Percentiles rank a stretch among this genome's conserved stretches.
Evolutionary conservation across 2,888 invertebrate genomes (phyloP).

Genomic region (Cremastobaeus sp.): DNA sequence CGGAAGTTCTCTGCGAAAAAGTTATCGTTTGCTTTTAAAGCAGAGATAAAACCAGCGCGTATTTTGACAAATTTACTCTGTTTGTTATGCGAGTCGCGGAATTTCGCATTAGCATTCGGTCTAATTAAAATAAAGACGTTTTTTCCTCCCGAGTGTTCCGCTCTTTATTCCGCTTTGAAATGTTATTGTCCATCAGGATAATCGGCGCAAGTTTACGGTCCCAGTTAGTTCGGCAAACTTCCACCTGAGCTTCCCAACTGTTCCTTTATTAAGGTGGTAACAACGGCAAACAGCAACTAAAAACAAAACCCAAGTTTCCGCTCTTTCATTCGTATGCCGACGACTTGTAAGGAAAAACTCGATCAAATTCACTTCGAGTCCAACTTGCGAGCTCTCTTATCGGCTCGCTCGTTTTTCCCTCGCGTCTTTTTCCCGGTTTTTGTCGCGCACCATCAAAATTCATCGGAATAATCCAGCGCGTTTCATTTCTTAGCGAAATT

Average conservation of each 20-base stretch:
- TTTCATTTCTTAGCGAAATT: no score
- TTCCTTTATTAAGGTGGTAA: conserved; percentile 49
- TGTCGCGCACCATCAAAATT: no score
- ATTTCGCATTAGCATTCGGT: no score
- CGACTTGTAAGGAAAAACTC: conserved; percentile 51
- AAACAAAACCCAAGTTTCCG: conserved; percentile 46
- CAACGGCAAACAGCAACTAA: conserved; percentile 39
- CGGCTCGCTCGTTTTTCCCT: conserved; percentile 20
- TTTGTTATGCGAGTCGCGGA: no score
- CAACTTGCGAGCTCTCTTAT: conserved; percentile 35
- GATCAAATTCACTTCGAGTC: conserved; percentile 46
- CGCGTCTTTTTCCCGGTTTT: not conserved
- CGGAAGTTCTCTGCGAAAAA: not conserved
- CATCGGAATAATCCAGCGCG: no score
- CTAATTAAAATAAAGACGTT: conserved; percentile 1
- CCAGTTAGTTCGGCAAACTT: conserved; percentile 14
- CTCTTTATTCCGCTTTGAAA: conserved; percentile 23
- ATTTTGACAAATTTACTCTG: no score
- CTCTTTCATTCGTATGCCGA: conserved; percentile 35
- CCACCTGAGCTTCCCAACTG: conserved; percentile 8
- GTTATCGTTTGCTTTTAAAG: no score
- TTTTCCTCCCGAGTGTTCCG: conserved; percentile 1
- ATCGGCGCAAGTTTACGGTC: conserved; percentile 13
- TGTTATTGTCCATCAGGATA: conserved; percentile 20
- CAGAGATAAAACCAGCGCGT: not conserved